phyloP scores from a whole-genome alignment of 92 coral and sea anemone species.

The Epizoanthus rinbou region DNA sequence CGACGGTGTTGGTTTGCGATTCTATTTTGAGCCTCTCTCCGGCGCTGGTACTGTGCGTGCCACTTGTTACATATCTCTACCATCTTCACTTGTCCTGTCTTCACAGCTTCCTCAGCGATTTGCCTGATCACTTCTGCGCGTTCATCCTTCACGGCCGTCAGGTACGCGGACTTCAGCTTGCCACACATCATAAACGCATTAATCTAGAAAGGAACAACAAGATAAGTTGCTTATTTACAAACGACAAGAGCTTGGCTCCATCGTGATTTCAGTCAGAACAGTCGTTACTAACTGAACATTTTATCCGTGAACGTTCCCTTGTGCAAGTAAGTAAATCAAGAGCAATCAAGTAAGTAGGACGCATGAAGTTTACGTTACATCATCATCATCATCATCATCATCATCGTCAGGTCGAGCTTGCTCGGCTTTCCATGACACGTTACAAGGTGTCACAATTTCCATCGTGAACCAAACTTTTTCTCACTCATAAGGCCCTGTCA shows the following conservation, averaged over 20 bases:
- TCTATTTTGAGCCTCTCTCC: constrained; percentile 49
- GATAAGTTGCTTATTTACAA: not conserved
- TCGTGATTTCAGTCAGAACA: no score
- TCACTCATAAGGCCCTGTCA: no score
- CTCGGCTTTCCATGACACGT: no score
- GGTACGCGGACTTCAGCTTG: constrained; percentile 91
- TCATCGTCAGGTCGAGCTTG: no score
- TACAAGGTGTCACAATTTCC: no score
- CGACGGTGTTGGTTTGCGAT: constrained; percentile 9
- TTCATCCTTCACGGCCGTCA: constrained; percentile 84
- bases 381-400: no score
- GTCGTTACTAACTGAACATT: no score
- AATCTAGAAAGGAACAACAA: constrained; percentile 56
- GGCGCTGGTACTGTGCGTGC: constrained; percentile 71
- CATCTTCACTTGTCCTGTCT: constrained; percentile 84
- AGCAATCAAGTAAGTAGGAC: no score
- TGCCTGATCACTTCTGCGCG: constrained; percentile 79
- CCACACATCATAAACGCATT: constrained; percentile 87
- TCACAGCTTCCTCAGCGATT: constrained; percentile 85
- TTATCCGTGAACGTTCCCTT: no score
- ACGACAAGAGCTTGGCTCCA: not conserved
- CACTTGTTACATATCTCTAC: constrained; percentile 84
- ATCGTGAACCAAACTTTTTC: no score
- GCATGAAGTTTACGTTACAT: no score
- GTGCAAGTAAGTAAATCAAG: no score